phyloP scores from a whole-genome alignment of 2,113 vertebrate genomes.

The Leptosomus discolor region DNA sequence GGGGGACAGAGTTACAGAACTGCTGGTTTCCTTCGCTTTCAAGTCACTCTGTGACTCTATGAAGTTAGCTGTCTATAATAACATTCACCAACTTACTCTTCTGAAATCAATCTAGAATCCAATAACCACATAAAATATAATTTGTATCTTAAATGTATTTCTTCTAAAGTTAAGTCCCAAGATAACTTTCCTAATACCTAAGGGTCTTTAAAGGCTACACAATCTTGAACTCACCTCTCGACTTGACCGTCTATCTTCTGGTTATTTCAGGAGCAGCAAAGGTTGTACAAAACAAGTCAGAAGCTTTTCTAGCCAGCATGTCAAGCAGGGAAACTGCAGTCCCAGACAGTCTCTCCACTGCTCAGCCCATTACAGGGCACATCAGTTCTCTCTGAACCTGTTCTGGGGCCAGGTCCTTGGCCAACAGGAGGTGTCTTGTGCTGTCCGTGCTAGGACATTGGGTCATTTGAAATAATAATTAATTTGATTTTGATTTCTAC shows the following conservation, averaged over 20 bases:
- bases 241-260: rapidly evolving
- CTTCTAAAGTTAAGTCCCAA: background rate
- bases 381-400: background rate
- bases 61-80: background rate
- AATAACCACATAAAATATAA: background rate
- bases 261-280: background rate
- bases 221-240: background rate
- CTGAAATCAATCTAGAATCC: background rate
- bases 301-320: background rate
- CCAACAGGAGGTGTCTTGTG: background rate
- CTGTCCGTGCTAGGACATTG: background rate
- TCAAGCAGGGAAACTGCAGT: background rate
- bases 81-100: background rate
- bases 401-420: background rate
- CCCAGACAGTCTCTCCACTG: background rate
- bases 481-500: background rate
- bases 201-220: background rate
- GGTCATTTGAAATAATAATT: background rate
- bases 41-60: background rate
- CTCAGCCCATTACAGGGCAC: background rate
- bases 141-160: background rate
- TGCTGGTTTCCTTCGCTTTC: background rate
- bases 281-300: background rate
- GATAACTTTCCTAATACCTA: background rate
- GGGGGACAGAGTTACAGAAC: background rate